A percentile compares a stretch with the other conserved stretches of the same genome.
Conservation (phyloP, 1,140 invertebrate species). For the Drosophila biarmipes region DNA sequence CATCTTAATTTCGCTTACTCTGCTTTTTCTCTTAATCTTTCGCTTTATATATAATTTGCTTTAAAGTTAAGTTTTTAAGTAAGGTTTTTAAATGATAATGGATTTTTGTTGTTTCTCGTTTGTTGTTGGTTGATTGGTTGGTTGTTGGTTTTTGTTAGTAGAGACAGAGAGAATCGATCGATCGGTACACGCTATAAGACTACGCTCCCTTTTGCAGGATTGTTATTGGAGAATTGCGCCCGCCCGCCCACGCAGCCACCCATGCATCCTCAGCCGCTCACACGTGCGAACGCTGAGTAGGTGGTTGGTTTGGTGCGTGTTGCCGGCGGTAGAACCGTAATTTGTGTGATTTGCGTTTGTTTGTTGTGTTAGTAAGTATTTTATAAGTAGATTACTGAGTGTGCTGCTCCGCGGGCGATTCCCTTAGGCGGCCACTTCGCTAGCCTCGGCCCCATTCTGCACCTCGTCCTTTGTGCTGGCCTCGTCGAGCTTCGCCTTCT, state of each 20-base stretch:
- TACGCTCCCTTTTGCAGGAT: slow-evolving; percentile 72
- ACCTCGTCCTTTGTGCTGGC: slow-evolving; percentile 83
- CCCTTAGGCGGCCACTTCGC: slow-evolving; percentile 83
- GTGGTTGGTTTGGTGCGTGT: slow-evolving; percentile 7
- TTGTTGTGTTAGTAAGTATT: slow-evolving; percentile 72
- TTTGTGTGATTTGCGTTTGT: slow-evolving; percentile 52
- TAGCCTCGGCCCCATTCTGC: slow-evolving; percentile 80
- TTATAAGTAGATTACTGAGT: slow-evolving; percentile 66
- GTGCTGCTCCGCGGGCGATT: slow-evolving; percentile 42
- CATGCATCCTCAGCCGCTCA: slow-evolving; percentile 5
- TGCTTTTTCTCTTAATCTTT: slow-evolving; percentile 42
- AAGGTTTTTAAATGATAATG: slow-evolving; percentile 78
- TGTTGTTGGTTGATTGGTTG: slow-evolving; percentile 41
- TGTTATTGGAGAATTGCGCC: slow-evolving; percentile 60
- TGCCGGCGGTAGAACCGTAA: slow-evolving; percentile 20
- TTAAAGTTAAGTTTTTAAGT: slow-evolving; percentile 79
- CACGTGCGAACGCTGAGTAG: background rate
- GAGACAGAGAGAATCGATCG: slow-evolving; percentile 73
- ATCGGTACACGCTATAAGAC: slow-evolving; percentile 70
- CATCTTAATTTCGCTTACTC: slow-evolving; percentile 65
- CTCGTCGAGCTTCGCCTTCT: slow-evolving; percentile 83
- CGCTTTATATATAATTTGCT: slow-evolving; percentile 64
- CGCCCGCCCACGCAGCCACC: slow-evolving; percentile 14
- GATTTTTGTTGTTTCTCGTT: slow-evolving; percentile 60
- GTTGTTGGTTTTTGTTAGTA: slow-evolving; percentile 67